phyloP scores from a whole-genome alignment of 23 tunicate species.

The Ciona savignyi region DNA sequence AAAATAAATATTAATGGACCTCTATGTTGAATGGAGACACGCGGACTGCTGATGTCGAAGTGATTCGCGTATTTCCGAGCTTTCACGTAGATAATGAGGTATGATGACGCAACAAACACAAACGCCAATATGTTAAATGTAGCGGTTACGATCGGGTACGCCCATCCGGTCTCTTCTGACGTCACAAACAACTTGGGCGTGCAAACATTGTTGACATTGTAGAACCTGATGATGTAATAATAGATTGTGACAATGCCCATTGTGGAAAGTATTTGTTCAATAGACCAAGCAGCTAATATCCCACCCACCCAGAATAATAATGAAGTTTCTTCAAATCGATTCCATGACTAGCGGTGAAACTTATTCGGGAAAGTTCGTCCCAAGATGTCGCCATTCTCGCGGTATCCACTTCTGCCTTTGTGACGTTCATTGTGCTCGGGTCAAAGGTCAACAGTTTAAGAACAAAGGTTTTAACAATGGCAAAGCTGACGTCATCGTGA shows the following conservation, averaged over 20 bases:
- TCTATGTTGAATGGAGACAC: background rate
- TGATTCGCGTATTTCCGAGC: background rate
- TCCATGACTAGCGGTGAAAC: background rate
- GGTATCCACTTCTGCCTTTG: background rate
- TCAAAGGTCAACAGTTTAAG: conserved; percentile 11
- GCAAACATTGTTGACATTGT: background rate
- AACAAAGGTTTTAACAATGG: conserved; percentile 25
- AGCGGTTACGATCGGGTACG: background rate
- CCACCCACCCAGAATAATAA: conserved; percentile 7
- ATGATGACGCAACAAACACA: conserved; percentile 1
- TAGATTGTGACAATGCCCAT: background rate
- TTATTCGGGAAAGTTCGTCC: background rate
- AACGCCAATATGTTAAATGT: background rate
- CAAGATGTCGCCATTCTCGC: background rate
- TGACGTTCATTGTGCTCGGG: background rate
- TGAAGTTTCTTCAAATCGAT: background rate
- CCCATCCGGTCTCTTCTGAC: background rate
- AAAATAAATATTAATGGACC: background rate
- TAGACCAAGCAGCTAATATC: too few species aligned
- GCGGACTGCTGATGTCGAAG: background rate
- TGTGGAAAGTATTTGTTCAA: too few species aligned
- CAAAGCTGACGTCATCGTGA: conserved; percentile 21
- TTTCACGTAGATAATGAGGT: background rate
- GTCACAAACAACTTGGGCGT: background rate
- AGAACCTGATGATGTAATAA: background rate